Evolutionary conservation across 2,113 vertebrate genomes (phyloP).

Genomic region (Ellobius talpinus): DNA sequence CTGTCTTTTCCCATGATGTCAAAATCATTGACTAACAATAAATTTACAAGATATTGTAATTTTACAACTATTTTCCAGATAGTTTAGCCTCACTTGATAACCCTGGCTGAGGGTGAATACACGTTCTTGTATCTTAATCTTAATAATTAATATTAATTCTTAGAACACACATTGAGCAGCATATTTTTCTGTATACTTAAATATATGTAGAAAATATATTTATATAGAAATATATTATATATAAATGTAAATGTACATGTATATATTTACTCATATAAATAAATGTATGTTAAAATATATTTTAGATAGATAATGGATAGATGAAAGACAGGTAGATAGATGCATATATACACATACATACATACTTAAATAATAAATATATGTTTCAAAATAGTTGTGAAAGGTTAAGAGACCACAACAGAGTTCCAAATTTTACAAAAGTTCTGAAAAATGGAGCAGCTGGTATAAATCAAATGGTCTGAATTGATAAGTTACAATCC

Average conservation of each 20-base stretch:
- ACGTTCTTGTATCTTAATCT: background rate
- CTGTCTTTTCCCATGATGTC: background rate
- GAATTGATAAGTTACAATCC: background rate
- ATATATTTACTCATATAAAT: too few relatives aligned
- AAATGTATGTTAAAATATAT: too few relatives aligned
- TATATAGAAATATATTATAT: too few relatives aligned
- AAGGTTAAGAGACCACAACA: background rate
- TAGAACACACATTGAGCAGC: background rate
- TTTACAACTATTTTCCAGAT: background rate
- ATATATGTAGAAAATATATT: background rate
- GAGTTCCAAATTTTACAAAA: background rate
- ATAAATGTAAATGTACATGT: too few relatives aligned
- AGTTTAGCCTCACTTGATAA: background rate
- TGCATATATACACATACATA: background rate
- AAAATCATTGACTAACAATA: background rate
- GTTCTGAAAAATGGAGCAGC: background rate
- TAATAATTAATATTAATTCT: background rate
- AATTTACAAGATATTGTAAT: background rate
- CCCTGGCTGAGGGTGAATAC: background rate
- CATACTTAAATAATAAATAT: background rate
- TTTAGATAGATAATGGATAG: too few relatives aligned
- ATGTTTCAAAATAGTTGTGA: background rate
- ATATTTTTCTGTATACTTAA: background rate
- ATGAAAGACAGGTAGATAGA: background rate
- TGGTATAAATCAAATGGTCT: background rate